Evolutionary conservation across 1,140 invertebrate genomes (phyloP).

Genomic region (Atta cephalotes): DNA sequence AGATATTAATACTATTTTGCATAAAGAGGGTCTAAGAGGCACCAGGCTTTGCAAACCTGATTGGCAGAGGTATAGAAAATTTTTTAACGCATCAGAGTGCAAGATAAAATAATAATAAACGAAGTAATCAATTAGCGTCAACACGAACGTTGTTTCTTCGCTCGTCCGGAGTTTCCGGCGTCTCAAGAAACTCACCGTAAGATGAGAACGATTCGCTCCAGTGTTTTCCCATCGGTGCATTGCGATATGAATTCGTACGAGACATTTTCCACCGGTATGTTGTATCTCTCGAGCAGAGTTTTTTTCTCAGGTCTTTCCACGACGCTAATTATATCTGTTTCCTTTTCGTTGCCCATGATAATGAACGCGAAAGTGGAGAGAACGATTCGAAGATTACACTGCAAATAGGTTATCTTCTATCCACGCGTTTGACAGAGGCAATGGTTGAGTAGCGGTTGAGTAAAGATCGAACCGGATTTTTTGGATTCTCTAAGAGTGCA

Average conservation of each 20-base stretch:
- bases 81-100: neutral
- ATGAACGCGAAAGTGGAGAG: neutral
- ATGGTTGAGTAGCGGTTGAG: conserved; percentile 35
- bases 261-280: conserved; percentile 88
- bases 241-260: conserved; percentile 88
- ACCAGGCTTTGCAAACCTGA: neutral
- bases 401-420: conserved; percentile 13
- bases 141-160: neutral
- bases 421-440: conserved; percentile 10
- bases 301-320: conserved; percentile 52
- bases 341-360: conserved; percentile 69
- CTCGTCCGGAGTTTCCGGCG: neutral
- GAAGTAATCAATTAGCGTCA: conserved; percentile 10
- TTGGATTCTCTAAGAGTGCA: conserved; percentile 24
- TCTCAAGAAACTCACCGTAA: conserved; percentile 81
- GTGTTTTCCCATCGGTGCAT: conserved; percentile 86
- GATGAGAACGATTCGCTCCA: conserved; percentile 88
- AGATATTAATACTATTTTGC: conserved; percentile 32
- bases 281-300: conserved; percentile 86
- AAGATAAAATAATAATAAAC: conserved; percentile 3
- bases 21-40: neutral
- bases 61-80: neutral
- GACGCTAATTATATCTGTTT: conserved; percentile 53
- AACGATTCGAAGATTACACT: conserved; percentile 22
- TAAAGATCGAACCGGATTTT: conserved; percentile 50